These are phyloP conservation scores for Neuroterus valhalla DNA, from an alignment of 1,140 invertebrate species.

Conservation along the genomic window DNA sequence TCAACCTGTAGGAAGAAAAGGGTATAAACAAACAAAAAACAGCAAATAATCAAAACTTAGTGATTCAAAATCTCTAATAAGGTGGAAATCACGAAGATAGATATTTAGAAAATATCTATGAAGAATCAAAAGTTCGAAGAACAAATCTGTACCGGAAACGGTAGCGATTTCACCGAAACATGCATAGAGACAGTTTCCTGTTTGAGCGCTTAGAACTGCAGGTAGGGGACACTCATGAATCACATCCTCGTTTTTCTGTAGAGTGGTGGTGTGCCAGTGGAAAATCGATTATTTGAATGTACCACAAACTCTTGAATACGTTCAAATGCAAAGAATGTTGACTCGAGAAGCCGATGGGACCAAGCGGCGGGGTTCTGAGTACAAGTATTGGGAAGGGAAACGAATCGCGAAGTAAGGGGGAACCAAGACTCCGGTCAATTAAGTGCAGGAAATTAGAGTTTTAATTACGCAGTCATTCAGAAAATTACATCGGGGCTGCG, in stretches of 20 bases:
- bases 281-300: constrained; percentile 47
- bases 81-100: too few relatives aligned
- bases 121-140: too few relatives aligned
- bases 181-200: too few relatives aligned
- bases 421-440: constrained; percentile 75
- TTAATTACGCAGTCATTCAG: constrained; percentile 77
- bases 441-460: constrained; percentile 77
- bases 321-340: constrained; percentile 26
- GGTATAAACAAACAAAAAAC: too few relatives aligned
- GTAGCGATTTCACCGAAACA: too few relatives aligned
- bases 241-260: too few relatives aligned
- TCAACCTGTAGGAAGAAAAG: too few relatives aligned
- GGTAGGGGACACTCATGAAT: background rate
- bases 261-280: background rate
- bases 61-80: too few relatives aligned
- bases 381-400: constrained; percentile 39
- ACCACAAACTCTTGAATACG: constrained; percentile 35
- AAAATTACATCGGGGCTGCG: constrained; percentile 75
- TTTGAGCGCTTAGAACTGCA: constrained; percentile 3
- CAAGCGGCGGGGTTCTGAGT: background rate
- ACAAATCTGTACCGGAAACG: too few relatives aligned
- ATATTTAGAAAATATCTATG: too few relatives aligned
- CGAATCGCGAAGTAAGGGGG: constrained; percentile 54
- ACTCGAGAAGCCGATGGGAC: constrained; percentile 20
- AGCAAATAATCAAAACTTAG: too few relatives aligned